Evolutionary conservation across 1,140 invertebrate genomes (phyloP), one percentile per base, ranked within the genome.

Genomic region (Zaprionus kolodkinae): DNA sequence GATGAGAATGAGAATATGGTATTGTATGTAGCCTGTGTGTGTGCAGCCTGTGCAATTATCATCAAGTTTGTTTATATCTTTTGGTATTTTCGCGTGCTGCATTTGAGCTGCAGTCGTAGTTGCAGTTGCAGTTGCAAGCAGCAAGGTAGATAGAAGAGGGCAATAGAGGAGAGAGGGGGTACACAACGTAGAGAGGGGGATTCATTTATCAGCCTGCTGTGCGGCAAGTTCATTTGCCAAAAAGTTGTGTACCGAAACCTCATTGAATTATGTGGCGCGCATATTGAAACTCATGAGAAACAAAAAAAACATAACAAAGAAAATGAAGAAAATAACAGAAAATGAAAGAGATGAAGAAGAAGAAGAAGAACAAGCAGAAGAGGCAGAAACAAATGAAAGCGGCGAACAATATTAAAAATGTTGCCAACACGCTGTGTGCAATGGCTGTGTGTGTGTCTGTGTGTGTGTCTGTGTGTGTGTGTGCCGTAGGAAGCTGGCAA

Each of bases 201-300:
- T 21, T 40, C 65, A 76, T 71, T 71, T 64, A 76, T 65, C 54
- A 76, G 36, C 35, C 10, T 27, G 25, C 45, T 25, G n/a, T 54
- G 48, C 33, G 30, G 27, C 38, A 68, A 75, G 36, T 69, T 59
- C 60, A 64, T 71, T 65, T 55, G 68, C 21, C 63, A 30, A 61
- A 70, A 55, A 64, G 27, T 71, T 63, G 30, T 43, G 65, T 48
- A 30, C n/a, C n/a, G 27, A 52, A 30, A 30, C 25, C 36, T 72
- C 63, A 72, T 76, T 76, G 56, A 76, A 72, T 76, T 76, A 76
- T 76, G 69, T 65, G 62, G 15, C 50, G 56, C 55, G 38, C 70
- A 72, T 60, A 67, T 72, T 61, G 66, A 69, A 74, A 67, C 52
- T 60, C 15, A 43, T 17, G 65, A 48, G 61, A 71, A 52, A 15